Evolutionary conservation across 2,797 vertebrate species (phyloP), one percentile per base, ranked within the genome.

Genomic region (Eulemur coronatus): DNA sequence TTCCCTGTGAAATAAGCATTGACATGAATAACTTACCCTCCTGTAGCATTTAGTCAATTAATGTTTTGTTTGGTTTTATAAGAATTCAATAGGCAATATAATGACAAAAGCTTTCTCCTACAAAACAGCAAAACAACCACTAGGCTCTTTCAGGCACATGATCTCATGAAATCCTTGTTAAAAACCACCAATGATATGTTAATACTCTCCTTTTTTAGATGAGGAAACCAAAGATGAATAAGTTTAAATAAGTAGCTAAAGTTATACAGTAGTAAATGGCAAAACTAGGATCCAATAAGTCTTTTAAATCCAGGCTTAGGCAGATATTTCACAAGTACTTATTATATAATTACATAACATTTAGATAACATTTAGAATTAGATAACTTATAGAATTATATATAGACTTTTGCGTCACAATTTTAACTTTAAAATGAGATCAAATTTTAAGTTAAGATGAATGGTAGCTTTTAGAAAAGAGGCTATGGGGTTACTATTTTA

Each of bases 91-190:
- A 72, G 11, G 22, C 30, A 94, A 80, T 41, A 14, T 24, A 63
- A 94, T 46, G 14, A 63, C 79, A 95, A 90, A 95, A 88, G n/a
- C 3, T 73, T 79, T 94, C 59, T 92, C 52, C 46, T 59, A 52
- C 18, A 94, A 95, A 86, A 79, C 1, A 93, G n/a, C 4, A 93
- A 93, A 85, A 79, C 1, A 92, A 28, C 5, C 73, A 63, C 33
- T 33, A 57, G 14, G 4, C 17, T 65, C n/a, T 95, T 81, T 92
- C 33, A 84, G 63, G 48, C 7, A 75, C 1, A 75, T 30, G 84
- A 63, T 84, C n/a, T 89, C 50, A 69, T 70, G 5, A 85, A 87
- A 73, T 84, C 28, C 70, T 73, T 48, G 61, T 43, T 38, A 57
- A 67, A 91, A 90, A 67, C 4, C 1, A 73, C 22, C 76, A 80